Evolutionary conservation across 2,888 invertebrate species (phyloP).

Genomic region (Nomada fabriciana): DNA sequence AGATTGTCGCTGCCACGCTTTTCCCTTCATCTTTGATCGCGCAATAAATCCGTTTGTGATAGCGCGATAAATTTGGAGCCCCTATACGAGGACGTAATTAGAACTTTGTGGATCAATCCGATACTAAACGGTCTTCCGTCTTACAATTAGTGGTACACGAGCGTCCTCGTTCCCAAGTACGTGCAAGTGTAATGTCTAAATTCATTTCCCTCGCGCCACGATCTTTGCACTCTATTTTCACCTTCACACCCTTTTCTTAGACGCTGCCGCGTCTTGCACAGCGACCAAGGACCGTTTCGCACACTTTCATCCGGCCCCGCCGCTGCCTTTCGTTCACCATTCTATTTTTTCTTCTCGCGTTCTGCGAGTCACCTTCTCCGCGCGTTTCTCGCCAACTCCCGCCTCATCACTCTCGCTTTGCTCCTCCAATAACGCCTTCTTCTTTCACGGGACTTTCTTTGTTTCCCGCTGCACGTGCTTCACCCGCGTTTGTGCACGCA

Average conservation of each 20-base stretch:
- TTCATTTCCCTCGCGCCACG: conserved; percentile 19
- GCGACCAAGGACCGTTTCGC: conserved; percentile 55
- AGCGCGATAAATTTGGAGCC: background rate
- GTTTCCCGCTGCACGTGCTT: conserved; percentile 73
- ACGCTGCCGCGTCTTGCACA: conserved; percentile 29
- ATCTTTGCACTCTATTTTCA: conserved; percentile 44
- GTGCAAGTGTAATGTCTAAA: conserved; percentile 1
- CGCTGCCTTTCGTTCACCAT: conserved; percentile 61
- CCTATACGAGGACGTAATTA: too few relatives aligned
- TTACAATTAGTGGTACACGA: too few relatives aligned
- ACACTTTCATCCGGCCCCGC: conserved; percentile 54
- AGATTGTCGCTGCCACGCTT: conserved; percentile 31
- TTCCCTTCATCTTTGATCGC: background rate
- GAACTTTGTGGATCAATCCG: too few relatives aligned
- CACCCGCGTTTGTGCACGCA: conserved; percentile 63
- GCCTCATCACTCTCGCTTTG: conserved; percentile 34
- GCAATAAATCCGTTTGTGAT: background rate
- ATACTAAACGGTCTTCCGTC: too few relatives aligned
- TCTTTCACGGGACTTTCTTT: conserved; percentile 65
- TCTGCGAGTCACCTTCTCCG: conserved; percentile 51
- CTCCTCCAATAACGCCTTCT: conserved; percentile 54
- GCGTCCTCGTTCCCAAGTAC: background rate
- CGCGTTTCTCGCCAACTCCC: conserved; percentile 18
- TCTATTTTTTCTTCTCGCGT: conserved; percentile 41
- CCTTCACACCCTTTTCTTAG: conserved; percentile 33